Percentiles rank a stretch among this genome's conserved stretches.
Evolutionary conservation across 2,113 vertebrate species (phyloP).

Genomic region (Coptodon rendalli): DNA sequence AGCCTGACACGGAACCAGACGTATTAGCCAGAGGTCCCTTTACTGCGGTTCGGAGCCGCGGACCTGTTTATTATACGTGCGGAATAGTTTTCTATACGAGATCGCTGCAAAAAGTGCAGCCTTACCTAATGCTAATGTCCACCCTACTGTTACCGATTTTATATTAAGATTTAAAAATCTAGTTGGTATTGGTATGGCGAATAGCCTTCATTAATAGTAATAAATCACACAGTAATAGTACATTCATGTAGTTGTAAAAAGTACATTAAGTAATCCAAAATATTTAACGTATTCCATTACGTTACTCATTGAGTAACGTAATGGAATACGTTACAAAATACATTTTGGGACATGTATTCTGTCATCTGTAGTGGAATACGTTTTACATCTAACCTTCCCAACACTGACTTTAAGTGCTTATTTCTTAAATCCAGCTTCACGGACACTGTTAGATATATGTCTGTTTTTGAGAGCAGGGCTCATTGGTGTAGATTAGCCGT

Average conservation of each 20-base stretch:
- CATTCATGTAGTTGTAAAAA: background rate
- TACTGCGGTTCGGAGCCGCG: rapidly evolving
- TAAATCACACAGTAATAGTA: background rate
- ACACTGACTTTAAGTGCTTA: background rate
- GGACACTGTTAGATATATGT: background rate
- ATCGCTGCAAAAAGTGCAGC: background rate
- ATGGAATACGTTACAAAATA: background rate
- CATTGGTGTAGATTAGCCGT: background rate
- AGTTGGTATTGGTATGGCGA: background rate
- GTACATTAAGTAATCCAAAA: background rate
- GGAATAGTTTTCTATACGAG: background rate
- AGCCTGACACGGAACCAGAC: too few relatives aligned
- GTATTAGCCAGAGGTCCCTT: background rate
- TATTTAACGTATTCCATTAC: background rate
- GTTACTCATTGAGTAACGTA: background rate
- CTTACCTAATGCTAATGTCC: background rate
- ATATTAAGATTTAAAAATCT: background rate
- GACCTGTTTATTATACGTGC: background rate
- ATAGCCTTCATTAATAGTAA: background rate
- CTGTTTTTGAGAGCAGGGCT: background rate
- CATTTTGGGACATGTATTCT: background rate
- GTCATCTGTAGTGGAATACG: too few relatives aligned
- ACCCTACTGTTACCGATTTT: background rate
- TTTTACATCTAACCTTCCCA: too few relatives aligned
- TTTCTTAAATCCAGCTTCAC: background rate